Base-by-base conservation (phyloP, 2,797 vertebrate species). In the Pseudopleuronectes americanus region DNA sequence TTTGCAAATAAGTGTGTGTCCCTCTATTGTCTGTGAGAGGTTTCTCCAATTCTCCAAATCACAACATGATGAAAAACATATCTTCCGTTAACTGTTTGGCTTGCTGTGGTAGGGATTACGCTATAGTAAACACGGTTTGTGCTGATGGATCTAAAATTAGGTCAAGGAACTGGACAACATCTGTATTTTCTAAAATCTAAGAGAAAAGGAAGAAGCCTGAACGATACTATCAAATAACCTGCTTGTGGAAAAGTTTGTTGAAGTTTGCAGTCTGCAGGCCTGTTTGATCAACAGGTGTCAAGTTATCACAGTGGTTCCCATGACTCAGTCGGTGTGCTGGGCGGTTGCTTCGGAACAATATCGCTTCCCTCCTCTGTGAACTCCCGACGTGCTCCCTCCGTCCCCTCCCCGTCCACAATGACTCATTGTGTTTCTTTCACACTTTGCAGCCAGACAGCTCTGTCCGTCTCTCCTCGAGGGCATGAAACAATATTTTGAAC, bases 361-460 rank as follows among this genome's bases (percentile, higher is more conserved):
- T 88, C 64, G 59, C 82, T 80, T 77, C 85, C 79, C 80, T 84
- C 82, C 86, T 86, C 75, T 83, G 76, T 87, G 91, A 92, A 89
- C 88, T 87, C 85, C 83, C 64, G 74, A 89, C 77, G 64, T 83
- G 82, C 58, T 74, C 79, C 61, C 73, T 51, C 63, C 59, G 66
- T 79, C 81, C 57, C 80, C 80, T 76, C 76, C 78, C 70, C 49
- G 56, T 58, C 78, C 80, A 93, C 91, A 93, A 90, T 91, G 92
- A 92, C 76, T 93, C 91, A 92, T 92, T 94, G 93, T 94, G 83
- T 88, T 89, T 87, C 86, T 88, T 89, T 90, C 85, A 89, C 91
- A 92, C 89, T 83, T 89, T 87, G 89, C 69, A 19, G 69, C 86
- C 92, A 92, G 88, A 88, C 86, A 70, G 86, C 63, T 61, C 86